Base-by-base conservation (phyloP, 2,888 invertebrate species). In the Thymelicus acteon region DNA sequence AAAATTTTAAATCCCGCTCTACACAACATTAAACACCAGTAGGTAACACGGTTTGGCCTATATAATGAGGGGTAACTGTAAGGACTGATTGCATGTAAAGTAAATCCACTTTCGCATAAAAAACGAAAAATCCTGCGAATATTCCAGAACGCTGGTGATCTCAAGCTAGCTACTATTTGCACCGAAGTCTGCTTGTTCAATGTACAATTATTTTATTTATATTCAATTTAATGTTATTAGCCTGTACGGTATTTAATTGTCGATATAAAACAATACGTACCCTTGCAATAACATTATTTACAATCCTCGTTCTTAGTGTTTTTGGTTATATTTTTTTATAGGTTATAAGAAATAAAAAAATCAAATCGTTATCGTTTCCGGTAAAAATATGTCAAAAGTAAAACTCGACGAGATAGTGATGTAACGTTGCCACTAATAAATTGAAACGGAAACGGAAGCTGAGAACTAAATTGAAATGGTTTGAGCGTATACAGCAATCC, bases 201-300 rank as follows among this genome's bases (percentile, higher is more conserved):
- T 73, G 73, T 84, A 83, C 83, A 86, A 80, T 85, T 85, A 89
- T 89, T 90, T 82, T 78, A 77, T 79, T 80, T 87, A 84, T 72
- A 88, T 88, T 89, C 86, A 86, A 90, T 89, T 87, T 85, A 86
- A 88, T 83, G 87, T 86, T 85, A 87, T 82, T 79, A 81, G 65
- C 49, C 58, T 71, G 65, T 60, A 63, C 60, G 39, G 19, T 66
- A 61, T 57, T 63, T 69, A 48, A 69, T 60, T 71, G 60, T 54
- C 47, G 44, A 52, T 54, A 15, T 64, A 60, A 60, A 69, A 62
- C 57, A 69, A 63, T 39, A 31, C 7, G 13, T n/a, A 0, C 49
- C 61, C 61, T 37, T 68, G 24, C n/a, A 49, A 60, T 60, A 39
- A 19, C 44, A 44, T 44, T 44, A 12, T 10, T 44, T 44, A 12